Base-by-base conservation (phyloP, 1,140 invertebrate species). In the Drosophila elegans region DNA sequence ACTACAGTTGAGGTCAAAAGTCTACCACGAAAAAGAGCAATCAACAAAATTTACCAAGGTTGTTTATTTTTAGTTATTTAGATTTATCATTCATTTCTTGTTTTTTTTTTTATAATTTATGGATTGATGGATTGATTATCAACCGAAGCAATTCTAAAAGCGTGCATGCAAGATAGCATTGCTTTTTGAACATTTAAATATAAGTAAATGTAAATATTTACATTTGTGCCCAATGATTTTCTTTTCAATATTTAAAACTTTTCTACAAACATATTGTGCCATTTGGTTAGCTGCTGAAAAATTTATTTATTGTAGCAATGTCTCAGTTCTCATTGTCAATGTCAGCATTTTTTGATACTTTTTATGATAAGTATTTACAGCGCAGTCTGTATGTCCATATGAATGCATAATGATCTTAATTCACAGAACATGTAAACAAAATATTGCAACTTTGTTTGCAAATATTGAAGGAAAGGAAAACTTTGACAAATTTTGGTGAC, bases 1-100 rank as follows among this genome's bases (percentile, higher is more conserved):
- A 10, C 10, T 10, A 63, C 64, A 66, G 29, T 29, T 36, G 21
- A 1, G 12, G 36, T 2, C 64, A 45, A 1, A 36, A 27, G 48
- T 13, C 3, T 61, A 61, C 44, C 7, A n/a, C 11, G 25, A 29
- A 2, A 27, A 48, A 11, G 25, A 27, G 21, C 4, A 25, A 44
- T 21, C 13, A 6, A 3, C 6, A 7, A 44, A 3, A 44, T 44
- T n/a, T 29, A 48, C n/a, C 25, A 6, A 48, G 5, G 16, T 29
- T 6, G 12, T 48, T 27, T 27, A 27, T 4, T 3, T 48, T 7
- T 3, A 29, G 27, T 11, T 13, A n/a, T 3, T 12, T 45, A 21
- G 9, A 25, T 45, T 21, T 25, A 3, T 11, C 42, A 46, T 4
- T 5, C 11, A 4, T 21, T 25, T 46, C 16, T 44, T 2, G 16